Evolutionary conservation across 2,113 vertebrate genomes (phyloP), one percentile per base, ranked within the genome.

Genomic region (Halcyon malimbica): DNA sequence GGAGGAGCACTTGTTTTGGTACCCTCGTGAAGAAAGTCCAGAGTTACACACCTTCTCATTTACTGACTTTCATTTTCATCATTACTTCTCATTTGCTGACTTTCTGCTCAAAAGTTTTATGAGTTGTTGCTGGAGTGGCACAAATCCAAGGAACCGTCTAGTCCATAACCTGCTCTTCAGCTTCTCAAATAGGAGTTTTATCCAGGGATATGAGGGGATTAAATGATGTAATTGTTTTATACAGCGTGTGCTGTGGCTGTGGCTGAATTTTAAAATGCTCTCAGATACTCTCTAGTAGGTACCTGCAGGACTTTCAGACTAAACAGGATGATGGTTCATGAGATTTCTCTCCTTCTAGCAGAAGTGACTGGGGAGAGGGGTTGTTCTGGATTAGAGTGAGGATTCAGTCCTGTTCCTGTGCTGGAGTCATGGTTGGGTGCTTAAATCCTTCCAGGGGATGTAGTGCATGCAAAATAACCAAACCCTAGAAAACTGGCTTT

Each of bases 391-490:
- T 28, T 37, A 8, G 2, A 42, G 63, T 20, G 14, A 26, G 39
- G 33, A 21, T 68, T 35, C 16, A 16, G 8, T 9, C 31, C 1
- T 10, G 26, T 10, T 28, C 28, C 41, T 0, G 0, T 33, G 41
- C 59, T 80, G 17, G 50, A 25, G 33, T 31, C 33, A 4, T 5
- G 35, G 19, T n/a, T 46, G n/a, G 80, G 23, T 51, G 44, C 57
- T 57, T 13, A n/a, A 35, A 46, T 25, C 42, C 50, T n/a, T 29
- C 33, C 9, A 5, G 24, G 31, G 46, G 53, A 9, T 56, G 48
- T 8, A 13, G 19, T 13, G 9, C 29, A 11, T 21, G 16, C 10
- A 17, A 41, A 67, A 18, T 24, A 37, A 31, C 44, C 31, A 35
- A 44, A 20, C 37, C n/a, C 21, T 8, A 41, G 51, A 20, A 26